phyloP scores from a whole-genome alignment of 2,113 vertebrate species.

The Phrynosoma platyrhinos region DNA sequence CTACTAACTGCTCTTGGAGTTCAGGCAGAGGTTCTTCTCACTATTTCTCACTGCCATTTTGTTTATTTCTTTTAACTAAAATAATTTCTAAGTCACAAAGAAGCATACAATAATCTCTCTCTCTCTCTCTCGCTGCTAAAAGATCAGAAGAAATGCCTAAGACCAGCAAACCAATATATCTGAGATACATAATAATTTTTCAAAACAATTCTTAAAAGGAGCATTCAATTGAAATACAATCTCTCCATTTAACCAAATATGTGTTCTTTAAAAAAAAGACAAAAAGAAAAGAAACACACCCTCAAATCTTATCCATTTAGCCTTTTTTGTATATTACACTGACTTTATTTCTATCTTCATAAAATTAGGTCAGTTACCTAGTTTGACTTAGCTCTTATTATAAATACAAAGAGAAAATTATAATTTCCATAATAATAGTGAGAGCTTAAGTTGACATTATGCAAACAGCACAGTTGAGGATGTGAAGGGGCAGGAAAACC shows the following conservation, averaged over 20 bases:
- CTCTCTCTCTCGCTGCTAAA: background rate
- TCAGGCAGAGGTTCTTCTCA: background rate
- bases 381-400: background rate
- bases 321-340: background rate
- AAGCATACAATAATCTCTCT: no score
- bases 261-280: no score
- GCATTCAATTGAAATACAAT: no score
- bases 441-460: background rate
- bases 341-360: background rate
- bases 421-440: background rate
- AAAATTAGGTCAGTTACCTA: background rate
- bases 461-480: background rate
- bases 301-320: no score
- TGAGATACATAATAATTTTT: background rate
- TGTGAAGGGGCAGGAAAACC: background rate
- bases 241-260: no score
- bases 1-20: background rate
- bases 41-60: background rate
- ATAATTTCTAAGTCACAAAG: background rate
- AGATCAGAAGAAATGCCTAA: background rate
- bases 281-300: no score
- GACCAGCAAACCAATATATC: background rate
- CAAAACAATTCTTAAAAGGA: no score
- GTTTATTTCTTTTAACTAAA: background rate
- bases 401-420: background rate